Conservation (phyloP, 1,140 invertebrate genomes). For the Bombus sylvicola region DNA sequence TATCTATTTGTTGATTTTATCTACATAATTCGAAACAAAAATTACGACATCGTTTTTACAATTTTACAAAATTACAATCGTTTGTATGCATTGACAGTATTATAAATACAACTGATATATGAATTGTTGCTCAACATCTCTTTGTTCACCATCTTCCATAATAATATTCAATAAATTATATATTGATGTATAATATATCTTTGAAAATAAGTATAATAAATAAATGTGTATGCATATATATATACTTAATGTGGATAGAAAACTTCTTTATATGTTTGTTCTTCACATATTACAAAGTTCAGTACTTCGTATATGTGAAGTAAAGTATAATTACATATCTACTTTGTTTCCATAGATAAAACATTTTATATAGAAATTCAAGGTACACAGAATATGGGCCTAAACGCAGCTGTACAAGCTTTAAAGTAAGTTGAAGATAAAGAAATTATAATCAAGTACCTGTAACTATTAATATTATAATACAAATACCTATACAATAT, state of each 20-base stretch:
- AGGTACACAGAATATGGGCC: conserved; percentile 84
- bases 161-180: background rate
- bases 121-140: background rate
- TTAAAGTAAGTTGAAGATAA: conserved; percentile 84
- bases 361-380: conserved; percentile 48
- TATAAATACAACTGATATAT: background rate
- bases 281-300: background rate
- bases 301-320: background rate
- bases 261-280: background rate
- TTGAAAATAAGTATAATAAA: background rate
- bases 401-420: conserved; percentile 88
- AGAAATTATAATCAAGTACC: background rate
- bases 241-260: background rate
- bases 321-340: background rate
- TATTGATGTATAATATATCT: background rate
- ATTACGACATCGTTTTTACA: background rate
- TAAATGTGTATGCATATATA: background rate
- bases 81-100: conserved; percentile 4
- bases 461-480: conserved; percentile 40
- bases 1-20: background rate
- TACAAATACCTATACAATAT: background rate
- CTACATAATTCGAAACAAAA: background rate
- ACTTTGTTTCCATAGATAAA: conserved; percentile 41
- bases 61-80: background rate
- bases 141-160: background rate